A percentile compares a stretch with the other conserved stretches of the same genome.
phyloP scores from a whole-genome alignment of 2,888 invertebrate species.

The Tachina lurida region DNA sequence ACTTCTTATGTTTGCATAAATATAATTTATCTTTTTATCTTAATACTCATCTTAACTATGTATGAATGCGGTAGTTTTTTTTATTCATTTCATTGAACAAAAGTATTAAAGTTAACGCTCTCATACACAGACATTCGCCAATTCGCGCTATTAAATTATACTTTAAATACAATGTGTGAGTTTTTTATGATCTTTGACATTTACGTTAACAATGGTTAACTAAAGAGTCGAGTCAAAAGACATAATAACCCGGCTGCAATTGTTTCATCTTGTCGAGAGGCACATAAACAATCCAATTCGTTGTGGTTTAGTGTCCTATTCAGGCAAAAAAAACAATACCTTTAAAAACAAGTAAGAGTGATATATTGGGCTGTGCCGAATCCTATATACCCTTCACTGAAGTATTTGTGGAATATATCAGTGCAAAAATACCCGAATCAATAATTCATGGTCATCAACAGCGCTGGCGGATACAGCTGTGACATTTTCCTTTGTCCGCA shows the following conservation, averaged over 20 bases:
- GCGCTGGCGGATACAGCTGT: no score
- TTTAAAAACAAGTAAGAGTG: no score
- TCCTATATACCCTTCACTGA: no score
- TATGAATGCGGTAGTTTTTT: constrained; percentile 27
- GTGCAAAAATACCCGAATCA: no score
- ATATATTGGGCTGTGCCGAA: no score
- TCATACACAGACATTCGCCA: neutral
- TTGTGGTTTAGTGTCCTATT: constrained; percentile 60
- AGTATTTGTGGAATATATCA: no score
- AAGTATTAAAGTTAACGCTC: constrained; percentile 22
- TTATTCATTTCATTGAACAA: constrained; percentile 14
- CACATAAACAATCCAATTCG: constrained; percentile 64
- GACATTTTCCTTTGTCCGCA: no score
- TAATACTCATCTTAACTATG: constrained; percentile 54
- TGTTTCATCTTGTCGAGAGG: constrained; percentile 56
- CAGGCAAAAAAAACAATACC: neutral
- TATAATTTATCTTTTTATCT: constrained; percentile 64
- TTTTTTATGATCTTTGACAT: constrained; percentile 62
- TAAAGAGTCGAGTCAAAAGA: constrained; percentile 61
- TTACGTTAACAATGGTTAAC: constrained; percentile 67
- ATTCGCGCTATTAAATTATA: constrained; percentile 66
- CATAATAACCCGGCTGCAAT: constrained; percentile 45
- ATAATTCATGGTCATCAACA: no score
- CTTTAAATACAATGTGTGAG: constrained; percentile 51
- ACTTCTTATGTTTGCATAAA: constrained; percentile 51